These are phyloP conservation scores for Asteroscopus sphinx DNA, from an alignment of 2,888 invertebrate genomes.

Conservation along the genomic window DNA sequence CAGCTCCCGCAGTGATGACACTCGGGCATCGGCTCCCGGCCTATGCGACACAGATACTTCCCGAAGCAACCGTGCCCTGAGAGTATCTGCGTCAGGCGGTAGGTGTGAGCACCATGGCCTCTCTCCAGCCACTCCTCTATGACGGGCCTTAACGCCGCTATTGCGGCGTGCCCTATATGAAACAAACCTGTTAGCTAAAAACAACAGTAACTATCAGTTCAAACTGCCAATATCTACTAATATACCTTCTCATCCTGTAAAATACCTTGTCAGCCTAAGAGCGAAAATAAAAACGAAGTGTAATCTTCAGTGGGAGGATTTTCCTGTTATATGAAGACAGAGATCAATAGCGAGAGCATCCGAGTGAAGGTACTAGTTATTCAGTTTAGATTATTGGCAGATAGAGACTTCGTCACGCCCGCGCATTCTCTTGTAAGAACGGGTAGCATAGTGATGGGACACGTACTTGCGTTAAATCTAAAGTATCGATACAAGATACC, in stretches of 20 bases:
- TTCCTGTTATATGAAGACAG: constrained; percentile 50
- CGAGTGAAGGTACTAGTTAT: constrained; percentile 57
- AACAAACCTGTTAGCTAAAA: too few relatives aligned
- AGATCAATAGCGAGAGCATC: constrained; percentile 52
- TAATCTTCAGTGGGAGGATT: constrained; percentile 47
- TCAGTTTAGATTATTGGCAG: constrained; percentile 58
- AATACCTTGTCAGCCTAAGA: too few relatives aligned
- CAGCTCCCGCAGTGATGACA: too few relatives aligned
- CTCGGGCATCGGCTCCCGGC: too few relatives aligned
- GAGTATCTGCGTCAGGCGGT: too few relatives aligned
- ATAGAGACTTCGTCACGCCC: constrained; percentile 58
- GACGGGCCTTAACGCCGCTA: too few relatives aligned
- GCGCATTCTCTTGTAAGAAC: constrained; percentile 48
- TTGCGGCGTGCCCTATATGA: too few relatives aligned
- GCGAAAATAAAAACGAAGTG: constrained; percentile 41
- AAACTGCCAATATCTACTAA: background rate
- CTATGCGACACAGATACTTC: too few relatives aligned
- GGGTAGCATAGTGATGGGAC: constrained; percentile 46
- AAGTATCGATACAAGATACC: constrained; percentile 15
- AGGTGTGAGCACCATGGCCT: too few relatives aligned
- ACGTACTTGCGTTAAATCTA: constrained; percentile 2
- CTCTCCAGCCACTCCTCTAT: too few relatives aligned
- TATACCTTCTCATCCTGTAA: constrained; percentile 1
- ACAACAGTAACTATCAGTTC: background rate
- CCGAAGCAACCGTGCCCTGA: too few relatives aligned